Evolutionary conservation across 2,113 vertebrate genomes (phyloP).

Genomic region (Coryphaenoides rupestris): DNA sequence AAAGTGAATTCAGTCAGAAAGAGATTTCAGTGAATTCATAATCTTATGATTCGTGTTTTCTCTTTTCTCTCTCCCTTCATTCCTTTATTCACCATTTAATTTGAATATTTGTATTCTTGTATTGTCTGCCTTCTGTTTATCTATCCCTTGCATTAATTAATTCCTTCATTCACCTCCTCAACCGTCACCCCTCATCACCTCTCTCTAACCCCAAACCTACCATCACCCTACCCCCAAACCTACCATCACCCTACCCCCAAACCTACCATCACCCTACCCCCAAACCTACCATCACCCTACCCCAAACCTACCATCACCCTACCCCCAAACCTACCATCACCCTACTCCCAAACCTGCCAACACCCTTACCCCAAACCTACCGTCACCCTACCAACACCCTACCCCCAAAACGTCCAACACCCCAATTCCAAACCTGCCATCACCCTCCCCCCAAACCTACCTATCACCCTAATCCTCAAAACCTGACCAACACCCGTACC

Average conservation of each 20-base stretch:
- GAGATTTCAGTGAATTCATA: background rate
- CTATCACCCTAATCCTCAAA: too few relatives aligned
- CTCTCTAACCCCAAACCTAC: background rate
- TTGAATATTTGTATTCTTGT: background rate
- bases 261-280: background rate
- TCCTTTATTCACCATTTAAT: constrained; percentile 6
- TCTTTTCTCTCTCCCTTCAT: constrained; percentile 28
- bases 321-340: constrained; percentile 1
- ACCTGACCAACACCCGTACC: background rate
- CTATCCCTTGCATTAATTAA: background rate
- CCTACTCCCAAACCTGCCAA: too few relatives aligned
- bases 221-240: background rate
- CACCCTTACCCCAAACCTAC: background rate
- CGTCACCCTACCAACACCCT: constrained; percentile 8
- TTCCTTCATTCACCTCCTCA: background rate
- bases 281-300: constrained; percentile 10
- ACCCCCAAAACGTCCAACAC: constrained; percentile 8
- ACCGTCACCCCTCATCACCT: constrained; percentile 1
- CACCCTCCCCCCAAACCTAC: constrained; percentile 12
- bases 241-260: constrained; percentile 5
- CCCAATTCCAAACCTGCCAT: background rate
- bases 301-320: constrained; percentile 13
- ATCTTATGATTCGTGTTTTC: constrained; percentile 30
- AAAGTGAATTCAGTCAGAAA: background rate
- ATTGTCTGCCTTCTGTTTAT: background rate